Evolutionary conservation across 2,888 invertebrate species (phyloP), one percentile per base, ranked within the genome.

Genomic region (Thysanoteuthis rhombus): DNA sequence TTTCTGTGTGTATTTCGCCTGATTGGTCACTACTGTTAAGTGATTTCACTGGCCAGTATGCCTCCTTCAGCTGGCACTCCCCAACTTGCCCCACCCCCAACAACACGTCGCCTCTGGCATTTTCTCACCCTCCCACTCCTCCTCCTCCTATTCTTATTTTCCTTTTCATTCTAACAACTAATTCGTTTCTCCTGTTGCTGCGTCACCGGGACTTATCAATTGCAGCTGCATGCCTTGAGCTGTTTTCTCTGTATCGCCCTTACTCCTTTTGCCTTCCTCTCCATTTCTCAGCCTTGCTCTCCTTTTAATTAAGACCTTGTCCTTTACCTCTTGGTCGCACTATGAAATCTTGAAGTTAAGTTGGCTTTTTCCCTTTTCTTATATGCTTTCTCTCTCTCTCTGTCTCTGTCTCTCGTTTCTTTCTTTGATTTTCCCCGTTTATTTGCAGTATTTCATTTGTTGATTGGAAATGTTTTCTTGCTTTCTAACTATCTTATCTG

Each of bases 61-160:
- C 75, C 75, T 32, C n/a, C 75, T 75, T n/a, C 75, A 75, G 75
- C 75, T 75, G 8, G 8, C 32, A 75, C n/a, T 10, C 75, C n/a
- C n/a, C 32, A 4, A 1, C n/a, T 6, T 6, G 5, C 0, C 10
- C 0, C 75, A n/a, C 8, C 12, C 10, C n/a, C 12, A 12, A 8
- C 32, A 75, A 75, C 32, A 75, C 75, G n/a, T n/a, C 32, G n/a
- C 75, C n/a, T 75, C 12, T 8, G 16, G 32, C 75, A 75, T n/a
- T 75, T 75, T 75, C 75, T n/a, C n/a, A 10, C 75, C 32, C 32
- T 32, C 32, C 12, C n/a, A 8, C 75, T n/a, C 8, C n/a, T 75
- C 32, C 8, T 75, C 32, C n/a, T n/a, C 75, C 5, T n/a, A 6
- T 52, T 22, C 25, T 25, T 19, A 19, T n/a, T n/a, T 58, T 75